Evolutionary conservation across 1,140 invertebrate species (phyloP).

Genomic region (Carposina sasakii): DNA sequence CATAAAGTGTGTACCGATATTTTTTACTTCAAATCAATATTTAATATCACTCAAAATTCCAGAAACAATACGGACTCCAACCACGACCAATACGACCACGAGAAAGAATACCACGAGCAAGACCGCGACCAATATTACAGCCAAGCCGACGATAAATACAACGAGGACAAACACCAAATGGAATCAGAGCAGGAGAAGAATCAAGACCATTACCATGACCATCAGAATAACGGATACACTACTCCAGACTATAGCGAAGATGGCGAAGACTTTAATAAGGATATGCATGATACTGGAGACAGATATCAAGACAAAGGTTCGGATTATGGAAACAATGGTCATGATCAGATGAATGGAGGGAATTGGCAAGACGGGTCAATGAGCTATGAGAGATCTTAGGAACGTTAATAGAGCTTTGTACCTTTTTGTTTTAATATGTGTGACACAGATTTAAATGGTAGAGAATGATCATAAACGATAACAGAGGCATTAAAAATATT

Average conservation of each 20-base stretch:
- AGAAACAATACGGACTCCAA: no score
- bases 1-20: no score
- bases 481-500: no score
- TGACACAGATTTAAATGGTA: no score
- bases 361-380: conserved; percentile 16
- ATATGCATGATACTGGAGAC: conserved; percentile 12
- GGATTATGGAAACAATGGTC: conserved; percentile 5
- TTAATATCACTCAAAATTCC: no score
- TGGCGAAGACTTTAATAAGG: conserved; percentile 7
- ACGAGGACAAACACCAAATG: conserved; percentile 6
- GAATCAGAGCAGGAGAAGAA: conserved; percentile 11
- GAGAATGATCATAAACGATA: no score
- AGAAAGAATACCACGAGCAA: conserved; percentile 10
- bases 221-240: background rate
- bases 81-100: background rate
- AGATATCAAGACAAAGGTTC: conserved; percentile 14
- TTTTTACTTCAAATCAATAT: no score
- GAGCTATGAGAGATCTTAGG: conserved; percentile 14
- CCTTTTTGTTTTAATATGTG: no score
- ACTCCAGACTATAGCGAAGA: background rate
- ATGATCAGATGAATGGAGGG: conserved; percentile 8
- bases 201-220: conserved; percentile 15
- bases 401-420: no score
- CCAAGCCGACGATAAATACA: conserved; percentile 11
- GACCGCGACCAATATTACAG: conserved; percentile 12